These are phyloP conservation scores for Toxotes chatareus DNA, from an alignment of 2,113 vertebrate species.

Conservation along the genomic window DNA sequence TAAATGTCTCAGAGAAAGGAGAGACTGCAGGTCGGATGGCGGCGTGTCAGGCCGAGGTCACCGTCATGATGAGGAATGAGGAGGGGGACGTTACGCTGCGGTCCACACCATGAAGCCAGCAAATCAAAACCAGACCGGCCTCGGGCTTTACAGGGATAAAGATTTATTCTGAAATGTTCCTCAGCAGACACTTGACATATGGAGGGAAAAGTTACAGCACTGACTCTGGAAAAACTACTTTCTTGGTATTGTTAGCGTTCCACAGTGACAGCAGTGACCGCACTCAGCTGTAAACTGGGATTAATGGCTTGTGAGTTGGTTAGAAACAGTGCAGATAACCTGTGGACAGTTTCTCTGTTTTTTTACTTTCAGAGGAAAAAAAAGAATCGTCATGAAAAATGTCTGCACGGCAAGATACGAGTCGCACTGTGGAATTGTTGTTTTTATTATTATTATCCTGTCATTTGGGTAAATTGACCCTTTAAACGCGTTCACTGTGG, in stretches of 20 bases:
- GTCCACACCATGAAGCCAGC: background rate
- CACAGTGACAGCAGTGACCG: background rate
- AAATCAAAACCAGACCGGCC: conserved; percentile 25
- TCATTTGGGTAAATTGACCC: background rate
- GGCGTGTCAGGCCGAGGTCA: conserved; percentile 30
- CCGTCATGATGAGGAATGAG: conserved; percentile 31
- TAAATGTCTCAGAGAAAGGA: conserved; percentile 19
- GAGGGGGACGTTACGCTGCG: background rate
- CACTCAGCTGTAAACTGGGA: background rate
- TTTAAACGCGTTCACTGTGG: background rate
- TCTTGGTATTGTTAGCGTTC: background rate
- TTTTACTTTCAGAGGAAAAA: background rate
- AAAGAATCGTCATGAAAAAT: background rate
- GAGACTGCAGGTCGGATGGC: background rate
- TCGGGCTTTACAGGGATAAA: background rate
- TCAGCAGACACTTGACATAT: background rate
- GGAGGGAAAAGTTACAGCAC: background rate
- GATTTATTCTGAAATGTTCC: background rate
- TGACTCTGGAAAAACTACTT: background rate
- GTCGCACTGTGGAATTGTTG: too few relatives aligned
- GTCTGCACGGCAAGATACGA: background rate
- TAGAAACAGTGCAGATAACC: background rate
- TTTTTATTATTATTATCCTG: too few relatives aligned
- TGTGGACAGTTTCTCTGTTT: background rate
- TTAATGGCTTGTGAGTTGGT: background rate